A percentile compares a stretch with the other conserved stretches of the same genome.
Conservation (phyloP, 1,140 invertebrate genomes). For the Philaenus spumarius region DNA sequence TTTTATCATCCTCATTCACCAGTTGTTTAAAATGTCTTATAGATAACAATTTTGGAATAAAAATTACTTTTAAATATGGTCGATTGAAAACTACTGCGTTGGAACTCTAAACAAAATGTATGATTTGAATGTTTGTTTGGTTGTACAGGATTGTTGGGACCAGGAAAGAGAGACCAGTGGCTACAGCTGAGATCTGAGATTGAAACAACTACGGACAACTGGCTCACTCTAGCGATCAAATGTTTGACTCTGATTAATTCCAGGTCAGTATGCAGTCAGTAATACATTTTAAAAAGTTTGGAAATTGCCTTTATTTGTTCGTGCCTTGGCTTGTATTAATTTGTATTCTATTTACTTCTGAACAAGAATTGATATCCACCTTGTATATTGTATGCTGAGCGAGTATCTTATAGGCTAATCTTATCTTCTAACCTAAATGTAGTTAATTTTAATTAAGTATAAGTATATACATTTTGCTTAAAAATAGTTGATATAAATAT, state of each 20-base stretch:
- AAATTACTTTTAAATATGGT: background rate
- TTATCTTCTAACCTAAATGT: too few relatives aligned
- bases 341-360: too few relatives aligned
- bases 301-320: too few relatives aligned
- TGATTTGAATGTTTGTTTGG: background rate
- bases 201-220: conserved; percentile 88
- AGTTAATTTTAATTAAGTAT: too few relatives aligned
- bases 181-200: conserved; percentile 85
- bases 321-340: too few relatives aligned
- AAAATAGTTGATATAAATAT: too few relatives aligned
- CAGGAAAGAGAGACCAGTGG: conserved; percentile 85
- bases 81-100: background rate
- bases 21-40: too few relatives aligned
- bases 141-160: conserved; percentile 64
- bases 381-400: too few relatives aligned
- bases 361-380: background rate
- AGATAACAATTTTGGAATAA: background rate
- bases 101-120: background rate
- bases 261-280: conserved; percentile 46
- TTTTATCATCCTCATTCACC: too few relatives aligned
- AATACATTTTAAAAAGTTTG: too few relatives aligned
- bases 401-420: too few relatives aligned
- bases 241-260: conserved; percentile 85
- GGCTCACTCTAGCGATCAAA: conserved; percentile 87
- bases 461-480: too few relatives aligned